Evolutionary conservation across 2,888 invertebrate genomes (phyloP).

Genomic region (Cantharis rufa): DNA sequence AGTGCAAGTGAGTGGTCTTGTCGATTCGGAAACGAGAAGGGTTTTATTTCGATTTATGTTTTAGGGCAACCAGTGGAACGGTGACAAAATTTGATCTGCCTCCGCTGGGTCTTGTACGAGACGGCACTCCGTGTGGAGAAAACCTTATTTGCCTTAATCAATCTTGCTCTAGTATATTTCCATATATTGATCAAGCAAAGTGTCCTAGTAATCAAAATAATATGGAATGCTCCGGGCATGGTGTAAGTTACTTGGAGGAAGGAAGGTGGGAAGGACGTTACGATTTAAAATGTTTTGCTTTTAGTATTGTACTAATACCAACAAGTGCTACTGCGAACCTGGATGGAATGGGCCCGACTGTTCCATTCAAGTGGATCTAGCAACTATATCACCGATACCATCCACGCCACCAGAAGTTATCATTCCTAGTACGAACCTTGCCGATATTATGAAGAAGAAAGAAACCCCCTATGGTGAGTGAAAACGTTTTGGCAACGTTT

Average conservation of each 20-base stretch:
- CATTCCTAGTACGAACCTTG: constrained; percentile 58
- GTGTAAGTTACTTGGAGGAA: constrained; percentile 67
- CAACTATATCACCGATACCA: constrained; percentile 59
- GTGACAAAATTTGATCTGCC: constrained; percentile 66
- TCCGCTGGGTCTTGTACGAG: constrained; percentile 84
- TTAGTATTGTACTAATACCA: constrained; percentile 89
- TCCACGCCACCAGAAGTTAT: constrained; percentile 66
- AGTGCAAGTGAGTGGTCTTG: constrained; percentile 86
- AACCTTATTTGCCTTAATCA: constrained; percentile 93
- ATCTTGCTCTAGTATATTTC: constrained; percentile 85
- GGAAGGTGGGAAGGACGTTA: neutral
- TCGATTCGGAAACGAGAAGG: neutral
- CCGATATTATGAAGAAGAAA: constrained; percentile 79
- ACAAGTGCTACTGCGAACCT: constrained; percentile 87
- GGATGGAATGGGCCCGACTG: constrained; percentile 91
- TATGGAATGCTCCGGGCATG: constrained; percentile 91
- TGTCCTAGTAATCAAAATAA: constrained; percentile 90
- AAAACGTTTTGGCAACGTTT: neutral
- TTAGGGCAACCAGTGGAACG: constrained; percentile 56
- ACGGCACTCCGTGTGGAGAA: constrained; percentile 93
- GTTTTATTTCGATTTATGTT: constrained; percentile 5
- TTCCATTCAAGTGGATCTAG: constrained; percentile 74
- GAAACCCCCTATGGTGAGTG: constrained; percentile 92
- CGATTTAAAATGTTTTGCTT: neutral
- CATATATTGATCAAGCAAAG: constrained; percentile 81